Base-by-base conservation (phyloP, 2,888 invertebrate genomes). In the Scaptomyza cyrtandrae region DNA sequence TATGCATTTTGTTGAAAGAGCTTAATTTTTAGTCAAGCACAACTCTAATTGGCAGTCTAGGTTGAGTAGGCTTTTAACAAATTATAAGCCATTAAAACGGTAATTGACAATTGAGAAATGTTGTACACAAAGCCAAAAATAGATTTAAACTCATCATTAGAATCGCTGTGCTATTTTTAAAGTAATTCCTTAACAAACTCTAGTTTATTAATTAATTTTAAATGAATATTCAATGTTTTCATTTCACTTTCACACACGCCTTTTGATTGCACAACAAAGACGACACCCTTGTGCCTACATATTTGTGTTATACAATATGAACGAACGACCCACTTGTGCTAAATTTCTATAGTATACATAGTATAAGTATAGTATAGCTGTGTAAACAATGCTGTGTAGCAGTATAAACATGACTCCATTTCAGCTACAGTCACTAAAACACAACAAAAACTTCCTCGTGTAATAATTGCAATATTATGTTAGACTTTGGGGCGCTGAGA, bases 391-490 rank as follows among this genome's bases (percentile, higher is more conserved):
- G 33, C 43, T 44, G 27, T 59, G 35, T 49, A 37, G 41, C 37
- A 29, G 16, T 33, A 10, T 48, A 44, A 24, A 41, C 49, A 13
- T 39, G 41, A 43, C 9, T 52, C 33, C 77, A 45, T 54, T 57
- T 48, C 54, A 9, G 16, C 9, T 29, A 16, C 39, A 27, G 11
- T 35, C n/a, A 35, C 37, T 37, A 50, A 14, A 39, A 19, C 7
- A 24, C 24, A 24, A 24, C 24, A n/a, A 7, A 57, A 37, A 50
- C 77, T 77, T 77, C 77, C 77, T 77, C 55, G 48, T 64, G 56
- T 55, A 54, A 68, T 68, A 81, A 78, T 71, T 78, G 78, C 71
- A 63, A 80, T 80, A 74, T 87, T 74, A 80, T 74, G 68, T 69
- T 71, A 48, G 59, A 45, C 60, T 53, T 45, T 11, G 58, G 45